phyloP scores from a whole-genome alignment of 2,113 vertebrate species.

The Rhinoptilus africanus region DNA sequence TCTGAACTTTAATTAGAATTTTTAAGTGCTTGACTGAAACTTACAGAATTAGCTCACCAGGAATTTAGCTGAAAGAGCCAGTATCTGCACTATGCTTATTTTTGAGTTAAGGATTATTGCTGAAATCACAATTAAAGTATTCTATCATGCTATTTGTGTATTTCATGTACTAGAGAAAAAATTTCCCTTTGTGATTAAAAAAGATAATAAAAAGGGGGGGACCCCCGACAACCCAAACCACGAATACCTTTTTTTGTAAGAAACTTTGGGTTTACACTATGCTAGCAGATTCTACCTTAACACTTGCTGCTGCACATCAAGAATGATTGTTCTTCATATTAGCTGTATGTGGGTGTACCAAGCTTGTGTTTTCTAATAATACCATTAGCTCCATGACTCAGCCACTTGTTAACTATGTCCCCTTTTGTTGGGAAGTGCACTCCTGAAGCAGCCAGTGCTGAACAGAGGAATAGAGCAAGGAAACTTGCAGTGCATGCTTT shows the following conservation, averaged over 20 bases:
- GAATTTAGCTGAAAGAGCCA: neutral
- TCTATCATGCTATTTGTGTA: neutral
- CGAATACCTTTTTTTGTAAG: neutral
- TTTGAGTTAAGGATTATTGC: neutral
- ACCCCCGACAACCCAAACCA: neutral
- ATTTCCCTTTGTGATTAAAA: neutral
- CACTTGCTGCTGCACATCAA: neutral
- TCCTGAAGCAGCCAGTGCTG: neutral
- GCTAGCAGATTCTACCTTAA: neutral
- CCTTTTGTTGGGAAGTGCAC: neutral
- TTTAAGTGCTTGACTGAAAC: neutral
- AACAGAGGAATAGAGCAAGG: neutral
- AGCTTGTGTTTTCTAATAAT: neutral
- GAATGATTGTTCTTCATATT: neutral
- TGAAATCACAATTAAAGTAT: neutral
- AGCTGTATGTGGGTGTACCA: neutral
- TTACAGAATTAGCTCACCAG: neutral
- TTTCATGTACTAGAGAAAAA: neutral
- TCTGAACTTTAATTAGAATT: neutral
- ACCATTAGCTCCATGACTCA: neutral
- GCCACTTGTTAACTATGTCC: neutral
- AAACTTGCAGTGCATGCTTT: neutral
- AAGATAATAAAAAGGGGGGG: fast-evolving
- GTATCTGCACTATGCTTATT: neutral
- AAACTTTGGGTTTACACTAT: neutral